Conservation (phyloP, 2,797 vertebrate genomes). For the Telmatherina bonti region DNA sequence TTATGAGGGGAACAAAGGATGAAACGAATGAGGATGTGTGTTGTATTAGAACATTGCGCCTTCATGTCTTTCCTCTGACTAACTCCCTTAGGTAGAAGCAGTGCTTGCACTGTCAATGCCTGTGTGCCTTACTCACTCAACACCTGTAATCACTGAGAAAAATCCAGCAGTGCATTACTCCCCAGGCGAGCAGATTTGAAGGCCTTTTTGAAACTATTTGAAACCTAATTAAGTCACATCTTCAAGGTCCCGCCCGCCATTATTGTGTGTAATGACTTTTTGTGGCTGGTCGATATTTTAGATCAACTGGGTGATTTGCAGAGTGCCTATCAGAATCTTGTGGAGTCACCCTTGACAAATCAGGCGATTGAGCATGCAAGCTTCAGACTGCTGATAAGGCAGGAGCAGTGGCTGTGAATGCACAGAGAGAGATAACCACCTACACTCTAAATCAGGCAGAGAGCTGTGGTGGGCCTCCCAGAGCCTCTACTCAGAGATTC, state of each 20-base stretch:
- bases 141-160: constrained; percentile 65
- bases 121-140: constrained; percentile 33
- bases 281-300: constrained; percentile 87
- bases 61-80: constrained; percentile 5
- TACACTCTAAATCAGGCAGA: constrained; percentile 42
- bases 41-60: neutral
- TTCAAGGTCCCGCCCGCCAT: constrained; percentile 85
- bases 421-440: constrained; percentile 68
- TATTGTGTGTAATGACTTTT: constrained; percentile 88
- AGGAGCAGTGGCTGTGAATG: constrained; percentile 73
- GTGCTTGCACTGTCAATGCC: constrained; percentile 31
- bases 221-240: constrained; percentile 88
- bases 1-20: constrained; percentile 11
- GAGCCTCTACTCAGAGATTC: constrained; percentile 29
- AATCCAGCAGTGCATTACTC: constrained; percentile 60
- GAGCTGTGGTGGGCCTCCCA: constrained; percentile 46
- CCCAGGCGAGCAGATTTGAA: constrained; percentile 69
- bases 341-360: constrained; percentile 86
- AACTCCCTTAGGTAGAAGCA: constrained; percentile 24
- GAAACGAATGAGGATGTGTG: constrained; percentile 9
- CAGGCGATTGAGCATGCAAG: constrained; percentile 83
- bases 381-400: constrained; percentile 84
- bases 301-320: constrained; percentile 88
- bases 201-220: constrained; percentile 81
- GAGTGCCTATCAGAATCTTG: constrained; percentile 86